Evolutionary conservation across 2,888 invertebrate genomes (phyloP).

Genomic region (Phengaris arion): DNA sequence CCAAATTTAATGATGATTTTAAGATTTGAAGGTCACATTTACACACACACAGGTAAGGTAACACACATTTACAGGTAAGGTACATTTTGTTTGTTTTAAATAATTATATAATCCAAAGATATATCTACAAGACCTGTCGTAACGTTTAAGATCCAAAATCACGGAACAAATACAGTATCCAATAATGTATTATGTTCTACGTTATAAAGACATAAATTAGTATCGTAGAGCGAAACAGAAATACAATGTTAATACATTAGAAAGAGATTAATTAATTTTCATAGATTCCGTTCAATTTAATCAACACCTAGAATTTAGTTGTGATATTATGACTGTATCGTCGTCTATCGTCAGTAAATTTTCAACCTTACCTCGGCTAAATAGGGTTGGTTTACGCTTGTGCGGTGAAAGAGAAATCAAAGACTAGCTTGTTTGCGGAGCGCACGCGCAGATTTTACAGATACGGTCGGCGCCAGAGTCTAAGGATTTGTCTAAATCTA

Average conservation of each 20-base stretch:
- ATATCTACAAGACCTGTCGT: neutral
- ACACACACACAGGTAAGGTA: too few species aligned
- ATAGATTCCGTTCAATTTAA: constrained; percentile 45
- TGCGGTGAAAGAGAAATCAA: constrained; percentile 47
- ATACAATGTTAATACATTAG: constrained; percentile 43
- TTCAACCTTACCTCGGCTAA: neutral
- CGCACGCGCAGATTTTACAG: constrained; percentile 59
- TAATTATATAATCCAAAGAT: neutral
- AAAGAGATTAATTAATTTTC: constrained; percentile 50
- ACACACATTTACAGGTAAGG: too few species aligned
- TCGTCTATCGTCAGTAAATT: constrained; percentile 30
- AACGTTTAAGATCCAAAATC: constrained; percentile 13
- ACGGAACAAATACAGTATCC: constrained; percentile 12
- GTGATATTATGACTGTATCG: constrained; percentile 34
- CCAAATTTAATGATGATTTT: too few species aligned
- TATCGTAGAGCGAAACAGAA: constrained; percentile 37
- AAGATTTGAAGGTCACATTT: too few species aligned
- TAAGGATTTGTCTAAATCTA: constrained; percentile 20
- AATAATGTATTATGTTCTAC: constrained; percentile 33
- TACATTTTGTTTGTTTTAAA: too few species aligned
- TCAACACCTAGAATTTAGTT: constrained; percentile 39
- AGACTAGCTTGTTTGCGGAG: constrained; percentile 52
- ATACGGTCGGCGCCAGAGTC: constrained; percentile 43
- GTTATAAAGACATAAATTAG: constrained; percentile 38
- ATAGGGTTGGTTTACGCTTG: constrained; percentile 38